Conservation (phyloP, 2,113 vertebrate genomes). For the Macquaria ambigua region DNA sequence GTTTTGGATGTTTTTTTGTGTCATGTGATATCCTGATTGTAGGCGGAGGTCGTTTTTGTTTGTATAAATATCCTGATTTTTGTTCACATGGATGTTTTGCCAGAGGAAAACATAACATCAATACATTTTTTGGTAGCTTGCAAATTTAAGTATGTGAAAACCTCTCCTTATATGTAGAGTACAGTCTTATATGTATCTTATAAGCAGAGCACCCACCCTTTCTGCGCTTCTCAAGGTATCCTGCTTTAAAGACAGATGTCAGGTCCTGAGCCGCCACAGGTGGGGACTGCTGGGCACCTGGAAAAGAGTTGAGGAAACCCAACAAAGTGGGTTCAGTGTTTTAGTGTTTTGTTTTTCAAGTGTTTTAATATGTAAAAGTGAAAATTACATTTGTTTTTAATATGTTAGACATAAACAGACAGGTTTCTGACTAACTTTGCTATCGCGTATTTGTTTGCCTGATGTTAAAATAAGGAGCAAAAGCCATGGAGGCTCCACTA, state of each 20-base stretch:
- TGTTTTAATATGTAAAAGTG: not conserved
- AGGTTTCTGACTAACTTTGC: constrained; percentile 8
- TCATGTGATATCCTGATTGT: not conserved
- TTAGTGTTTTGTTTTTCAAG: not conserved
- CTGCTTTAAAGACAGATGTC: constrained; percentile 89
- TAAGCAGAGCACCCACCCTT: constrained; percentile 86
- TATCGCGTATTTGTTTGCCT: not conserved
- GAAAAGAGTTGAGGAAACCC: constrained; percentile 47
- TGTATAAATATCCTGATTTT: not conserved
- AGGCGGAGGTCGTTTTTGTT: not conserved
- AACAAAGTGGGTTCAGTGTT: not conserved
- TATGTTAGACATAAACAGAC: constrained; percentile 14
- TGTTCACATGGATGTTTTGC: not conserved
- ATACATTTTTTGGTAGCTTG: not conserved
- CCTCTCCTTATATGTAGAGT: not conserved
- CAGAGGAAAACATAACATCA: not conserved
- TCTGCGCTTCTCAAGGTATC: constrained; percentile 96
- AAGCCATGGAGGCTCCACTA: not conserved
- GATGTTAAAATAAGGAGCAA: constrained; percentile 30
- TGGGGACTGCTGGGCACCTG: constrained; percentile 89
- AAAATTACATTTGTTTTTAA: not conserved
- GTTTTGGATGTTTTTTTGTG: not conserved
- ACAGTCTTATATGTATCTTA: not conserved
- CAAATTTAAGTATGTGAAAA: not conserved
- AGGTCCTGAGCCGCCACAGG: constrained; percentile 94